Conservation (phyloP, 23 tunicate genomes). For the Clavelina lepadiformis region DNA sequence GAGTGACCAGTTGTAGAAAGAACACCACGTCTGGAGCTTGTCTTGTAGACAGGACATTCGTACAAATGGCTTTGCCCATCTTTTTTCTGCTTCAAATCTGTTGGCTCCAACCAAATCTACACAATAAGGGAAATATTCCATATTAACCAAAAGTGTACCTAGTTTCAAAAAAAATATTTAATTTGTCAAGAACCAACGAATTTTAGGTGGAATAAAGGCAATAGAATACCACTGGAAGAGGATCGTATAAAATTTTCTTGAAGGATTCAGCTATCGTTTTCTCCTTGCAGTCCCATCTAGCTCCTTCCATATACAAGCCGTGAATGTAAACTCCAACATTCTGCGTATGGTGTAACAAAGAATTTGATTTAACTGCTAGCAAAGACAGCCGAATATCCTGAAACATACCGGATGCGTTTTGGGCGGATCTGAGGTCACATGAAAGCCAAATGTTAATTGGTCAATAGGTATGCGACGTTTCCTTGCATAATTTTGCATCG, state of each 20-base stretch:
- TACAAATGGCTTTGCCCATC: slow-evolving; percentile 13
- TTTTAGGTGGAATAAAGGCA: background rate
- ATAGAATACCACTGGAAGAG: slow-evolving; percentile 57
- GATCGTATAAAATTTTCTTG: slow-evolving; percentile 66
- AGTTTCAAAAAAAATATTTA: background rate
- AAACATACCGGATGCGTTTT: slow-evolving; percentile 28
- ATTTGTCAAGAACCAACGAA: background rate
- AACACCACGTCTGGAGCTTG: slow-evolving; percentile 76
- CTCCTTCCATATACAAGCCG: slow-evolving; percentile 91
- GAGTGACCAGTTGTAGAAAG: slow-evolving; percentile 96
- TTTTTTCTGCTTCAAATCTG: slow-evolving; percentile 30
- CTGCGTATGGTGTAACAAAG: slow-evolving; percentile 28
- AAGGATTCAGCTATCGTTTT: slow-evolving; percentile 50
- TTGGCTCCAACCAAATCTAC: slow-evolving; percentile 74
- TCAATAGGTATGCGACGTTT: slow-evolving; percentile 61
- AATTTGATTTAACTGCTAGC: background rate
- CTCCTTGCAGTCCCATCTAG: slow-evolving; percentile 52
- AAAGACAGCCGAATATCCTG: background rate
- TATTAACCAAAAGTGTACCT: background rate
- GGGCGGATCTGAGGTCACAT: slow-evolving; percentile 24
- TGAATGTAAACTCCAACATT: slow-evolving; percentile 52
- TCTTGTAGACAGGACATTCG: slow-evolving; percentile 91
- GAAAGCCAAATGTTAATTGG: slow-evolving; percentile 59
- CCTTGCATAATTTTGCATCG: slow-evolving; percentile 80
- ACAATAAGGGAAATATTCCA: background rate